Percentiles rank a stretch among this genome's conserved stretches.
These are phyloP conservation scores for Tachyglossus aculeatus DNA, from an alignment of 2,797 vertebrate species.

Conservation along the genomic window DNA sequence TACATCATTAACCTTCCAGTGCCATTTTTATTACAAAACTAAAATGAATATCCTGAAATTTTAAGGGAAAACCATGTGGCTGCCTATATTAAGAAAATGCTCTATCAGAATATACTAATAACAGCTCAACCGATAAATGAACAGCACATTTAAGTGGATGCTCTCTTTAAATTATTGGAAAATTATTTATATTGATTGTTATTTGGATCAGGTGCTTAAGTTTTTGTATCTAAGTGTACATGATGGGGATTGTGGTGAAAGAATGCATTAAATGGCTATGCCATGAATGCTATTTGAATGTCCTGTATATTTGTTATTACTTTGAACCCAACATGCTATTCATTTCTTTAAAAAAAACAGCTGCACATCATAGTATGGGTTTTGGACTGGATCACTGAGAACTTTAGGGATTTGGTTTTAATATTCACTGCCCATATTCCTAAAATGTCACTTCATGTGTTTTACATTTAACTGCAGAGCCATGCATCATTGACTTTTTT, in stretches of 20 bases:
- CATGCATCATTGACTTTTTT: not conserved
- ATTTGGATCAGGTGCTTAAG: too few species aligned
- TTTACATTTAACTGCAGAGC: not conserved
- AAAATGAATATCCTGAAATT: conserved; percentile 43
- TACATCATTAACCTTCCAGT: conserved; percentile 34
- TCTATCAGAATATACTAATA: not conserved
- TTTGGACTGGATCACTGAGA: not conserved
- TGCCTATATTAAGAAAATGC: conserved; percentile 7
- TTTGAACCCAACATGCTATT: not conserved
- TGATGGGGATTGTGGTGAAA: too few species aligned
- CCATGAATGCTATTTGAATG: not conserved
- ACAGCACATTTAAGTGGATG: not conserved
- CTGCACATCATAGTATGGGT: not conserved
- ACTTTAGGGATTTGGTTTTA: not conserved
- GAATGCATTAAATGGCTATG: too few species aligned
- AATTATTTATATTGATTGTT: not conserved
- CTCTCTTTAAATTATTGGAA: not conserved
- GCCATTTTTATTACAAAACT: conserved; percentile 35
- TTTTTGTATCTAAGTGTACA: too few species aligned
- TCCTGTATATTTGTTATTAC: not conserved
- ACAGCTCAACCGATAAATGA: not conserved
- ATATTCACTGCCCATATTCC: not conserved
- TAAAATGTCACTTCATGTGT: not conserved
- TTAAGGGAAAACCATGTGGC: not conserved
- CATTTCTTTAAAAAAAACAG: too few species aligned